Evolutionary conservation across 2,888 invertebrate genomes (phyloP), one percentile per base, ranked within the genome.

Genomic region (Cremastinae sp.): DNA sequence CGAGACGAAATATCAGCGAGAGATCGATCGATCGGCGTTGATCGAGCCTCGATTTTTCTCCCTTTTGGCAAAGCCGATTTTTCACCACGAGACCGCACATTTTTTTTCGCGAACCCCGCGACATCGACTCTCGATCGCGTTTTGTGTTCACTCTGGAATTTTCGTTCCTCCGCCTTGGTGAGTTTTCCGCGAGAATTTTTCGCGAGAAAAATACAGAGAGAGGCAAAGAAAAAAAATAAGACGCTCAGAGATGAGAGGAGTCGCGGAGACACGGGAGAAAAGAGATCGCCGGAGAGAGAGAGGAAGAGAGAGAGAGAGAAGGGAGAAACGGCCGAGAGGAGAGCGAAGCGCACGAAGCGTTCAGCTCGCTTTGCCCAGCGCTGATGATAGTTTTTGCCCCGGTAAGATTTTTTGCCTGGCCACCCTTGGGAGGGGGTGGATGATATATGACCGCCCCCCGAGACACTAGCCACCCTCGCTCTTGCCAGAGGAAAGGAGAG

Each of bases 391-490:
- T 89, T 89, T 89, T 89, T 89, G 88, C 69, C 86, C 80, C 80
- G 82, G 84, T 82, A 86, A 88, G 88, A 87, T 86, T 87, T 87
- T 87, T 87, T 87, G 86, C 83, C 79, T 73, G 80, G 80, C 80
- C 82, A 83, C 82, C 81, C 83, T 81, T 79, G 58, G 78, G 78
- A 61, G 70, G 82, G 85, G 88, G 88, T 87, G 88, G 86, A 89
- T 89, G 88, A 89, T 89, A 89, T 89, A 89, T 88, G 88, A 86
- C 87, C 86, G 87, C 88, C 88, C 87, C 87, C 85, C 81, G 88
- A 89, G 89, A 89, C 88, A 88, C 85, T 82, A 80, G 80, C 75
- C 78, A 78, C 80, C 79, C 79, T 75, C 69, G 66, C 45, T 28
- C 28, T 72, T 74, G 75, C 75, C 59, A 73, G 70, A 69, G 69